Conservation (phyloP, 2,113 vertebrate genomes). For the Colaptes auratus region DNA sequence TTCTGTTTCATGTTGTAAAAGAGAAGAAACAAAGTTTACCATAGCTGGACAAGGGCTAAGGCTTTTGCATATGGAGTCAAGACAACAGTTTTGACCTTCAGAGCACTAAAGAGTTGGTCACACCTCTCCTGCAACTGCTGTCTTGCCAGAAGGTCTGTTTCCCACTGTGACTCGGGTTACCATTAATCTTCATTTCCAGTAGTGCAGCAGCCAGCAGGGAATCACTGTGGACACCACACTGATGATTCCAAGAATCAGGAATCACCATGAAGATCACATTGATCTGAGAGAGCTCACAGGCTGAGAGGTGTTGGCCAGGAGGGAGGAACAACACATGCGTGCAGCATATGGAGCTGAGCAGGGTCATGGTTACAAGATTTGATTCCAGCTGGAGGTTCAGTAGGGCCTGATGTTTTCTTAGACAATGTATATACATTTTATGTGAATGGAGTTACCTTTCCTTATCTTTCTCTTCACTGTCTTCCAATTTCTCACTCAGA, state of each 20-base stretch:
- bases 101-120: neutral
- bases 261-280: neutral
- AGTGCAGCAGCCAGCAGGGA: neutral
- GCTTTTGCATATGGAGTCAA: neutral
- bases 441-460: neutral
- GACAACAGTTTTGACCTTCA: neutral
- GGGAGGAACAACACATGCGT: neutral
- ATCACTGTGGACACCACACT: neutral
- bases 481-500: neutral
- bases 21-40: neutral
- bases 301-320: neutral
- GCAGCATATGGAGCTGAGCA: neutral
- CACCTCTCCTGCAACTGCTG: neutral
- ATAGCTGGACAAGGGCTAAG: neutral
- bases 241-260: neutral
- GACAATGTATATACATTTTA: neutral
- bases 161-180: neutral
- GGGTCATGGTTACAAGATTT: fast-evolving
- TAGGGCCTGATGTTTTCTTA: fast-evolving
- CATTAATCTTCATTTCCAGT: neutral
- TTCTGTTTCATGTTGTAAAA: neutral
- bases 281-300: fast-evolving
- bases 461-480: neutral
- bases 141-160: neutral
- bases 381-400: neutral